Evolutionary conservation across 1,140 invertebrate genomes (phyloP), one percentile per base, ranked within the genome.

Genomic region (Trypoxylus dichotomus): DNA sequence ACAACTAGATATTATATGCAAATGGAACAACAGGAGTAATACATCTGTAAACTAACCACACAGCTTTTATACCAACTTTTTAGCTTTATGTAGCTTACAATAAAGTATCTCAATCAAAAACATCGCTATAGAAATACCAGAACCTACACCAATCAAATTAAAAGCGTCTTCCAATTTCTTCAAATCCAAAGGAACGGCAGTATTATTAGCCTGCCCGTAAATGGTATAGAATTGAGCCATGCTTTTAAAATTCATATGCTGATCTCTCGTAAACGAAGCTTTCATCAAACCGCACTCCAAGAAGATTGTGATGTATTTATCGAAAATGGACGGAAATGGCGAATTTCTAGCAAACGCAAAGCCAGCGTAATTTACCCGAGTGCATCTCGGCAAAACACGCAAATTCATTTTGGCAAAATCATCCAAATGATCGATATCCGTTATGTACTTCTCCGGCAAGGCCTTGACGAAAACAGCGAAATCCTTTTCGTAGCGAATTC

Each of bases 351-450:
- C 19, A 19, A 76, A 32, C 1, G 54, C 27, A 11, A 76, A 63
- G 2, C 41, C 60, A 19, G 54, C 75, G n/a, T 41, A 60, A 68
- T 63, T 37, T n/a, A 68, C 41, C n/a, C n/a, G 27, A n/a, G 60
- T 24, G 21, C 75, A 76, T 37, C 68, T 43, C 43, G 75, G 10
- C 13, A 74, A 21, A 5, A 79, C 41, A 19, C 68, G 72, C 5
- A 71, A 73, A 29, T 37, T 73, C 3, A 13, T 78, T 41, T 77
- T 77, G 43, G 47, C 76, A 75, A 25, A 75, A 2, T 75, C 74
- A 32, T 75, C 74, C 15, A 75, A 54, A n/a, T 15, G 15, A 29
- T 43, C 43, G 5, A 42, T 75, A 54, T 75, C 74, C 2, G 74
- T 75, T 47, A 75, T 54, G 25, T 75, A 75, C 6, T 75, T 43